Conservation (phyloP, 2,888 invertebrate species). For the Brenthis daphne region DNA sequence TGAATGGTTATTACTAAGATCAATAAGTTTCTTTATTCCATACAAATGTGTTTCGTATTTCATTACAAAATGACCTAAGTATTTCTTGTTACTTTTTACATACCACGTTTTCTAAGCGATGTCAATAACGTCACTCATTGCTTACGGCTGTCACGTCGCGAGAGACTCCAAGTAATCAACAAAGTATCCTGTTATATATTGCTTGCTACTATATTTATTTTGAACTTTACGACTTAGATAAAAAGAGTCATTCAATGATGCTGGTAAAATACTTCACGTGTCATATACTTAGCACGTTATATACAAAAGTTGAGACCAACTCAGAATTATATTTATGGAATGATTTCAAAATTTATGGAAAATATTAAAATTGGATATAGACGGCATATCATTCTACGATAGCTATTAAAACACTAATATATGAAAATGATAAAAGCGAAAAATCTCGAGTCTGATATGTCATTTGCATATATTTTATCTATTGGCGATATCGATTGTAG, state of each 20-base stretch:
- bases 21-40: neutral
- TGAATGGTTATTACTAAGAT: neutral
- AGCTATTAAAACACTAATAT: too few relatives aligned
- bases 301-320: neutral
- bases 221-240: neutral
- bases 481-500: too few relatives aligned
- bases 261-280: neutral
- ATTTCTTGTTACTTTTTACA: slow-evolving; percentile 16
- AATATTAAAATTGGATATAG: too few relatives aligned
- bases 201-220: neutral
- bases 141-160: slow-evolving; percentile 25
- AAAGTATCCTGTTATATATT: slow-evolving; percentile 9
- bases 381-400: too few relatives aligned
- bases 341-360: too few relatives aligned
- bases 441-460: too few relatives aligned
- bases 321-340: too few relatives aligned
- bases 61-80: slow-evolving; percentile 14
- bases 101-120: slow-evolving; percentile 17
- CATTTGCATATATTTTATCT: too few relatives aligned
- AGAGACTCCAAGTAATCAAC: slow-evolving; percentile 18
- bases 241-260: neutral
- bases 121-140: slow-evolving; percentile 24
- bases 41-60: slow-evolving; percentile 4
- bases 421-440: too few relatives aligned
- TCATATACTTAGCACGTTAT: neutral